phyloP scores from a whole-genome alignment of 2,797 vertebrate species.

The Trichosurus vulpecula region DNA sequence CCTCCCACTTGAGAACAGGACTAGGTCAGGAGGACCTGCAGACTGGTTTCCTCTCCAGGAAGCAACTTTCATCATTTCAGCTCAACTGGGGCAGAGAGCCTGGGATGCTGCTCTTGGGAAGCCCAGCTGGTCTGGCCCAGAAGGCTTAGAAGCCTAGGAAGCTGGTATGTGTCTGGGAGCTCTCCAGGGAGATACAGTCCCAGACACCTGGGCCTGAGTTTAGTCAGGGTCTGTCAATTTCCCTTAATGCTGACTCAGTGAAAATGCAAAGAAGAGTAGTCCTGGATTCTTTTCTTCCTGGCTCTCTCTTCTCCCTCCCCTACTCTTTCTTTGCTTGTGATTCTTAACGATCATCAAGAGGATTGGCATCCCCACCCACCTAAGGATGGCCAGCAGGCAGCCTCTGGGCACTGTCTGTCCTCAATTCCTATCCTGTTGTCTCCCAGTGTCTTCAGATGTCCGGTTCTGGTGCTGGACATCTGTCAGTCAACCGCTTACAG shows the following conservation, averaged over 20 bases:
- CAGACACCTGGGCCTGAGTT: neutral
- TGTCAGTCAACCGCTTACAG: neutral
- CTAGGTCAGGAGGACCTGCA: neutral
- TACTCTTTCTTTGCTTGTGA: neutral
- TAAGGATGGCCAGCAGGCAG: neutral
- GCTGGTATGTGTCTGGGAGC: neutral
- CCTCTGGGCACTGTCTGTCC: neutral
- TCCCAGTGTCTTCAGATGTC: neutral
- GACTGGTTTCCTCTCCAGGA: neutral
- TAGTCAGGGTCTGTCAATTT: neutral
- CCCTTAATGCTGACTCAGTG: neutral
- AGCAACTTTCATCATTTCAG: neutral
- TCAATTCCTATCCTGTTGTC: neutral
- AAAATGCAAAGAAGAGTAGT: neutral
- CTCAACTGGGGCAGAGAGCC: neutral
- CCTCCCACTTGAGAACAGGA: neutral
- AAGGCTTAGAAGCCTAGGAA: neutral
- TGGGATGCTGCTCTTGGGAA: neutral
- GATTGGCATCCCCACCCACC: neutral
- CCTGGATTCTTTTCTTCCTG: neutral
- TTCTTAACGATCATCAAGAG: neutral
- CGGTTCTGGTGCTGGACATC: neutral
- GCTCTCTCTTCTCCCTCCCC: neutral
- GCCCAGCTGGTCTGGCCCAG: neutral
- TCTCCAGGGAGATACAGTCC: neutral